phyloP scores from a whole-genome alignment of 1,140 invertebrate genomes.

The Drosophila auraria region DNA sequence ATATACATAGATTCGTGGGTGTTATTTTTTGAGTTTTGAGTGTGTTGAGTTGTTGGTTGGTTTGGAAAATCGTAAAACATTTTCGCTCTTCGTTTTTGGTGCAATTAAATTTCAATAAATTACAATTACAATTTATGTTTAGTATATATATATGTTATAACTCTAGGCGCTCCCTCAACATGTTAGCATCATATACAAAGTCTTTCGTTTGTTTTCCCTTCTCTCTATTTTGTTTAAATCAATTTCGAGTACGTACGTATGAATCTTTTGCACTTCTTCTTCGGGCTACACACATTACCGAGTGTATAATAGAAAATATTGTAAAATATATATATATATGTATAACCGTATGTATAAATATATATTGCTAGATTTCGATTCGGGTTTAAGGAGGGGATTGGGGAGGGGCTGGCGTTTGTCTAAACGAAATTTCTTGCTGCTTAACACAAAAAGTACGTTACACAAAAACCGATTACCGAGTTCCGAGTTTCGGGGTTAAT shows the following conservation, averaged over 20 bases:
- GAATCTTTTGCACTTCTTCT: constrained; percentile 53
- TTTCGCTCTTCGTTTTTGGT: constrained; percentile 62
- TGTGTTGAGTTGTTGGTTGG: constrained; percentile 13
- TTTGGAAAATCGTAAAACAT: constrained; percentile 69
- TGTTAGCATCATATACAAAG: constrained; percentile 81
- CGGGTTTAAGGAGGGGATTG: constrained; percentile 24
- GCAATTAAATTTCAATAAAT: constrained; percentile 80
- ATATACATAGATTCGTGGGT: constrained; percentile 67
- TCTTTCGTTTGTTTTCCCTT: constrained; percentile 71
- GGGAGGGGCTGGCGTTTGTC: constrained; percentile 25
- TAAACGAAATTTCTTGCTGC: constrained; percentile 52
- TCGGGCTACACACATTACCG: constrained; percentile 41
- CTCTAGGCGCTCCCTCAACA: constrained; percentile 64
- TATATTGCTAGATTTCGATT: constrained; percentile 65
- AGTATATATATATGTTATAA: constrained; percentile 55
- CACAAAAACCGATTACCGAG: constrained; percentile 37
- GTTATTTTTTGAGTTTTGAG: constrained; percentile 31
- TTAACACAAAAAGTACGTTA: constrained; percentile 66
- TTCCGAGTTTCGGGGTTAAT: constrained; percentile 42
- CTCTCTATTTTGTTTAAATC: constrained; percentile 50
- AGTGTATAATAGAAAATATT: constrained; percentile 66
- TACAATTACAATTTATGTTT: constrained; percentile 65
- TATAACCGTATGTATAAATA: constrained; percentile 51
- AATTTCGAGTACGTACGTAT: constrained; percentile 68
- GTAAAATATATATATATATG: constrained; percentile 65